A percentile compares a stretch with the other conserved stretches of the same genome.
These are phyloP conservation scores for Sinotaia quadrata DNA, from an alignment of 2,888 invertebrate genomes.

Conservation along the genomic window DNA sequence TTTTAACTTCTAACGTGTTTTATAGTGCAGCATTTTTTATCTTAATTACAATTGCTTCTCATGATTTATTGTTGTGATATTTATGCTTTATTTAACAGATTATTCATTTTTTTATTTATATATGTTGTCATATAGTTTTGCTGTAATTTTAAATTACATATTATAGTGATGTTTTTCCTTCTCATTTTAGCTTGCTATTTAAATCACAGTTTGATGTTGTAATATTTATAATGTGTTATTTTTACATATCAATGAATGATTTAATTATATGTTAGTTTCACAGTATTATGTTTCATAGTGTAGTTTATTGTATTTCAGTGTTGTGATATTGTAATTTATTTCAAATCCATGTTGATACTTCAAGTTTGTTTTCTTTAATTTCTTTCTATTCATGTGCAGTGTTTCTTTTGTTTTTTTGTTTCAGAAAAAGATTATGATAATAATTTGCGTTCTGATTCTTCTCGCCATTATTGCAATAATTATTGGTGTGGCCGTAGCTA, in stretches of 20 bases:
- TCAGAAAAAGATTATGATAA: constrained; percentile 71
- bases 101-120: no score
- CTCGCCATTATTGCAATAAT: constrained; percentile 71
- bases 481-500: constrained; percentile 60
- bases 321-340: neutral
- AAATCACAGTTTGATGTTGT: no score
- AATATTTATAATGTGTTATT: neutral
- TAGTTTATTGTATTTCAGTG: constrained; percentile 14
- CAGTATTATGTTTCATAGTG: no score
- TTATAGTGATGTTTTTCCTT: neutral
- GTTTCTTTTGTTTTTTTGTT: constrained; percentile 51
- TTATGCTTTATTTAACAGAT: no score
- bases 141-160: constrained; percentile 1
- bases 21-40: no score
- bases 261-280: no score
- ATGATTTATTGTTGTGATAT: no score
- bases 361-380: neutral
- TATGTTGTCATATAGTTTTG: no score
- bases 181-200: no score
- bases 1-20: no score
- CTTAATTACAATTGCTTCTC: no score
- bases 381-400: constrained; percentile 34
- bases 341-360: neutral
- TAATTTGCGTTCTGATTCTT: constrained; percentile 66
- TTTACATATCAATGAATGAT: neutral